A percentile compares a stretch with the other conserved stretches of the same genome.
These are phyloP conservation scores for Muscidifurax raptorellus DNA, from an alignment of 1,140 invertebrate species.

Conservation along the genomic window DNA sequence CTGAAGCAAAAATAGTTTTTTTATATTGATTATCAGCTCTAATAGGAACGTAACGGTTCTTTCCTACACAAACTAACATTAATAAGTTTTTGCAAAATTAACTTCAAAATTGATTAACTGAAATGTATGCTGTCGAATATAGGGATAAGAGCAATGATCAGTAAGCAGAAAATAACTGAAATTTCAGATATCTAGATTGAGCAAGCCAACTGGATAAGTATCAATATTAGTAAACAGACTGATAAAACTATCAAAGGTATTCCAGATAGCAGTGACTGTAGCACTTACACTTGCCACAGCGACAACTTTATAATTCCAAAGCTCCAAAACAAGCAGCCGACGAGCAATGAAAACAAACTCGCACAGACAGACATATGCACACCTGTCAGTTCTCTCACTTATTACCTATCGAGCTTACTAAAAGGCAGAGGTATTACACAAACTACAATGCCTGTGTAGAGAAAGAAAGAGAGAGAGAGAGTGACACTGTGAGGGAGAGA, in stretches of 20 bases:
- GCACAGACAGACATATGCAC: not conserved
- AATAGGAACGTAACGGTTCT: not conserved
- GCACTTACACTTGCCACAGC: not conserved
- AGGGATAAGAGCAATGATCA: not conserved
- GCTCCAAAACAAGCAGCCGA: not conserved
- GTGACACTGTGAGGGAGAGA: no score
- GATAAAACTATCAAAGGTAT: no score
- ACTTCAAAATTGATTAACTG: not conserved
- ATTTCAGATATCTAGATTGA: no score
- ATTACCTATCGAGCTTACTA: not conserved
- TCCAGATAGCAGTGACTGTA: not conserved
- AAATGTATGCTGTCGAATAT: not conserved
- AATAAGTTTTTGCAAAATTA: not conserved
- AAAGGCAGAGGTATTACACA: not conserved
- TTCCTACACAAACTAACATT: not conserved
- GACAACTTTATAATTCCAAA: not conserved
- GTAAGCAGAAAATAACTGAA: no score
- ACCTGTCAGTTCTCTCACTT: not conserved
- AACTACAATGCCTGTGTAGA: not conserved
- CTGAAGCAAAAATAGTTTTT: not conserved
- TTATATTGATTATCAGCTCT: not conserved
- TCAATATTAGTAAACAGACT: not conserved
- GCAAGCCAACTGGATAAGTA: not conserved
- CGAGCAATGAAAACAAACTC: not conserved
- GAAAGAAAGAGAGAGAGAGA: conserved; percentile 1